Evolutionary conservation across 92 coral and sea anemone species (phyloP), one percentile per base, ranked within the genome.

Genomic region (Phenganax stokvisi): DNA sequence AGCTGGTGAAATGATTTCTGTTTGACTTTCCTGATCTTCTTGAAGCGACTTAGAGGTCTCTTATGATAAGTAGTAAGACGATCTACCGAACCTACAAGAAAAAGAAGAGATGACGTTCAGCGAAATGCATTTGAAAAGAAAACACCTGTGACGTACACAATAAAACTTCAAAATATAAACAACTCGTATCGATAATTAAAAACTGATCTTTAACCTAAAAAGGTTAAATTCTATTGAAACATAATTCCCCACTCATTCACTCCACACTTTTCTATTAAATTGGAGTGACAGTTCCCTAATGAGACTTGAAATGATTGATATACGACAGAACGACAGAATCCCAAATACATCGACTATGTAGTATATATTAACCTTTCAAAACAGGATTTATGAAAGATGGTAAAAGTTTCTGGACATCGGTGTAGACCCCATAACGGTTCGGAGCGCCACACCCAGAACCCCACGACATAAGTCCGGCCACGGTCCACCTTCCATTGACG

Each of bases 401-500:
- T 29, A 85, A 77, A 83, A 89, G 67, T 28, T 74, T 52, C 74
- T 76, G 84, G 55, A 89, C 87, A 57, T 91, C 86, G 56, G 63
- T 67, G 55, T 89, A 91, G 30, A 91, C 93, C 55, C 92, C 97
- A 81, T 85, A 84, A 61, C 85, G 79, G 51, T 87, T 85, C 3
- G 91, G 88, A 51, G 86, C 80, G 6, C 91, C 90, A 71, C 97
- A 91, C 37, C 91, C 90, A 57, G 71, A 53, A 25, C 87, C 89
- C 84, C 89, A 84, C 74, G 83, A 79, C 71, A 88, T 87, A 54
- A 91, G 77, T 12, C 97, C 97, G 12, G 85, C 88, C 31, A 89
- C 75, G 4, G 90, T 75, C 83, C 79, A 91, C 64, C 82, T 72
- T 73, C 97, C 97, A 52, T 85, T 87, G 57, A 31, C 77, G 62